A percentile compares a stretch with the other conserved stretches of the same genome.
Conservation (phyloP, 2,888 invertebrate species). For the Pelosia muscerda region DNA sequence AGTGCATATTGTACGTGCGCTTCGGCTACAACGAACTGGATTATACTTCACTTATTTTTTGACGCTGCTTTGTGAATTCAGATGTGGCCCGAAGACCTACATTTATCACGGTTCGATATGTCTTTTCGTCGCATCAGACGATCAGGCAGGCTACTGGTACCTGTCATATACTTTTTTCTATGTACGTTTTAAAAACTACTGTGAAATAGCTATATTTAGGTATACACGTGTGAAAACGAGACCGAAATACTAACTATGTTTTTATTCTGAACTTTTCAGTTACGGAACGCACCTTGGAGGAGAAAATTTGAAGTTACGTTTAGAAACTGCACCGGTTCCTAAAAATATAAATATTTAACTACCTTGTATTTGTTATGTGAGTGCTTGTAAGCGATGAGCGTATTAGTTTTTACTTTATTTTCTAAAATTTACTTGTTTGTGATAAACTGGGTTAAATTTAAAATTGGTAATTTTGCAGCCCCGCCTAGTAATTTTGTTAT, state of each 20-base stretch:
- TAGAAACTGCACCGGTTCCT: slow-evolving; percentile 32
- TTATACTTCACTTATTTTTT: slow-evolving; percentile 80
- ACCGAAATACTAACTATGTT: slow-evolving; percentile 21
- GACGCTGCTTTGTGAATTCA: slow-evolving; percentile 71
- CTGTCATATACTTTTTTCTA: slow-evolving; percentile 57
- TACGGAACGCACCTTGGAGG: slow-evolving; percentile 29
- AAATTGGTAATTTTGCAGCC: slow-evolving; percentile 27
- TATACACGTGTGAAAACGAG: slow-evolving; percentile 12
- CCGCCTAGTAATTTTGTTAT: slow-evolving; percentile 20
- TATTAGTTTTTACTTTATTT: slow-evolving; percentile 20
- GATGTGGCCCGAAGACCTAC: slow-evolving; percentile 78
- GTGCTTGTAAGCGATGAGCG: slow-evolving; percentile 27
- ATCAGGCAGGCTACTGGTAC: slow-evolving; percentile 63
- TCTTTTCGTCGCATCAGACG: slow-evolving; percentile 49
- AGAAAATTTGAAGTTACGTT: slow-evolving; percentile 40
- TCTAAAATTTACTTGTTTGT: slow-evolving; percentile 32
- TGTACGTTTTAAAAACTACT: slow-evolving; percentile 17
- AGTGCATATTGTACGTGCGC: slow-evolving; percentile 67
- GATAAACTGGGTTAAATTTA: slow-evolving; percentile 33
- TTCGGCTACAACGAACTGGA: slow-evolving; percentile 65
- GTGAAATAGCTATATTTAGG: slow-evolving; percentile 16
- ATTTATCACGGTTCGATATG: slow-evolving; percentile 76
- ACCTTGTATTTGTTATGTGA: background rate
- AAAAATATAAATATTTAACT: slow-evolving; percentile 28
- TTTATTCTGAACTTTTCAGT: slow-evolving; percentile 10